Percentiles rank a stretch among this genome's conserved stretches.
phyloP scores from a whole-genome alignment of 1,140 invertebrate species.

The Rhyacophila brunnea region DNA sequence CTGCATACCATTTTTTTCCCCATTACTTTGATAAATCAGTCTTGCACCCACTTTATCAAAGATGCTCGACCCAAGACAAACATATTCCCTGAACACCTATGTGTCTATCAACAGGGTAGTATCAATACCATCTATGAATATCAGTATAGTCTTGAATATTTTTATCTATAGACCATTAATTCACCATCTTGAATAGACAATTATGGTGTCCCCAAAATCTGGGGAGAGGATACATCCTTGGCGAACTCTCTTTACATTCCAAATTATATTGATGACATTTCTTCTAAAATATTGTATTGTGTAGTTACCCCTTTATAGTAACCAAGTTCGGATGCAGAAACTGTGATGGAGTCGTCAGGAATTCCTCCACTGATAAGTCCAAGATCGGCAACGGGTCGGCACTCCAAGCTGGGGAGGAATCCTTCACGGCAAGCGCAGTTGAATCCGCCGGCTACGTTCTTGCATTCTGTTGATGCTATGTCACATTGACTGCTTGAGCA shows the following conservation, averaged over 20 bases:
- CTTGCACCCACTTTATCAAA: too few relatives aligned
- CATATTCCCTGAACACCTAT: too few relatives aligned
- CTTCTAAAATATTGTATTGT: too few relatives aligned
- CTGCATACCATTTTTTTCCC: too few relatives aligned
- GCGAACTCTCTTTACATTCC: too few relatives aligned
- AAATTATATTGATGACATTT: conserved; percentile 5
- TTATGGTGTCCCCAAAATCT: not conserved
- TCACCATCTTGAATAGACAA: too few relatives aligned
- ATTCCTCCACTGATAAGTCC: conserved; percentile 87
- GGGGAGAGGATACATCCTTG: conserved; percentile 1
- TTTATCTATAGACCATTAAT: too few relatives aligned
- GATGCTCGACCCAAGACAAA: too few relatives aligned
- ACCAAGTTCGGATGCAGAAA: conserved; percentile 78
- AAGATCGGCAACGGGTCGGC: conserved; percentile 83
- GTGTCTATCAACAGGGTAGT: too few relatives aligned
- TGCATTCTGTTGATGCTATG: conserved; percentile 85
- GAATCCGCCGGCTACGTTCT: conserved; percentile 88
- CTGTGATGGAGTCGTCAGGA: conserved; percentile 84
- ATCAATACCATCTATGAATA: too few relatives aligned
- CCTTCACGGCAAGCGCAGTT: conserved; percentile 85
- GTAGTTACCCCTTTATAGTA: conserved; percentile 76
- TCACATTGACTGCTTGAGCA: conserved; percentile 88
- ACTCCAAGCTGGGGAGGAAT: conserved; percentile 85
- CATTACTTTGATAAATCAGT: too few relatives aligned
- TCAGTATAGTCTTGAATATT: too few relatives aligned